Conservation (phyloP, 1,140 invertebrate species). For the Rhyzopertha dominica region DNA sequence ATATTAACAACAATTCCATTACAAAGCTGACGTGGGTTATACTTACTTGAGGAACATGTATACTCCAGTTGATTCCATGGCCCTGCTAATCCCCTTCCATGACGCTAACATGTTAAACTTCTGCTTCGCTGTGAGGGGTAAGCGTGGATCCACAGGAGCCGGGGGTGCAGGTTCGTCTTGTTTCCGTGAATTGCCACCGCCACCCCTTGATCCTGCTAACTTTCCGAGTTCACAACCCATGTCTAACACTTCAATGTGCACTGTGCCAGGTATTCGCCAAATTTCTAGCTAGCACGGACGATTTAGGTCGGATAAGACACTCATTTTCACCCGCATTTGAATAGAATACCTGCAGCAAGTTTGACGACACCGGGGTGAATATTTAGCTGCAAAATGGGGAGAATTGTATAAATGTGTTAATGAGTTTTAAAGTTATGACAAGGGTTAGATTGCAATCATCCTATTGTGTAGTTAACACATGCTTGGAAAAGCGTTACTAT, state of each 20-base stretch:
- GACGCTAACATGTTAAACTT: slow-evolving; percentile 82
- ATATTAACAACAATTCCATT: slow-evolving; percentile 1
- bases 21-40: no score
- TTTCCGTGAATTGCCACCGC: slow-evolving; percentile 40
- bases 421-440: no score
- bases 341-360: no score
- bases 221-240: slow-evolving; percentile 79
- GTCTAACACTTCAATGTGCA: slow-evolving; percentile 9
- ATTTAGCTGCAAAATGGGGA: no score
- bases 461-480: no score
- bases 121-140: slow-evolving; percentile 79
- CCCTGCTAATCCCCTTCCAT: slow-evolving; percentile 83
- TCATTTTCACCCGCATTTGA: no score
- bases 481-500: no score
- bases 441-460: no score
- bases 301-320: no score
- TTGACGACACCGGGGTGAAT: no score
- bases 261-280: not conserved
- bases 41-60: slow-evolving; percentile 89
- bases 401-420: no score
- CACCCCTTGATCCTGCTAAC: slow-evolving; percentile 55
- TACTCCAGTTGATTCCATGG: slow-evolving; percentile 81
- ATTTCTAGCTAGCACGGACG: not conserved
- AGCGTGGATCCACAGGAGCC: slow-evolving; percentile 64
- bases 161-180: slow-evolving; percentile 51